These are phyloP conservation scores for Triplophysa rosa DNA, from an alignment of 2,113 vertebrate species.

Conservation along the genomic window DNA sequence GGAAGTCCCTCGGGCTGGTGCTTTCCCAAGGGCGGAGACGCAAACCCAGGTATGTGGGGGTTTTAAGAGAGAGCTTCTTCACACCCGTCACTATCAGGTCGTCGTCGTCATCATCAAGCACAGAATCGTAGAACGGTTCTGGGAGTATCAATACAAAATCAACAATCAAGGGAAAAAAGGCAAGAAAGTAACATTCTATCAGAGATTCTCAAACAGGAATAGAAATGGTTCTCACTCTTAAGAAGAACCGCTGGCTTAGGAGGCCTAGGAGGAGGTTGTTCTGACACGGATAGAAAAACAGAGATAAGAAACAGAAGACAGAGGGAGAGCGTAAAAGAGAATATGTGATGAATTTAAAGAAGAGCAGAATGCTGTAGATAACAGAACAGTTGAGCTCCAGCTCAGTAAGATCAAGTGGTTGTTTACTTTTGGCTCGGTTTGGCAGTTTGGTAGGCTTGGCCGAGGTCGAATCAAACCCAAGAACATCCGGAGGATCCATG, in stretches of 20 bases:
- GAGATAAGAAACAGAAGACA: conserved; percentile 7
- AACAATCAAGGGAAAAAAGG: not conserved
- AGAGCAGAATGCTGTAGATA: not conserved
- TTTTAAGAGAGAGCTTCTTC: conserved; percentile 80
- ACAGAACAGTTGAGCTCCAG: conserved; percentile 4
- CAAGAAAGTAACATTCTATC: conserved; percentile 51
- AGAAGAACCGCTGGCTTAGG: conserved; percentile 88
- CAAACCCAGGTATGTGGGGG: conserved; percentile 75
- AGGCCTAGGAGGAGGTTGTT: conserved; percentile 92
- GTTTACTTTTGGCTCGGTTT: conserved; percentile 90
- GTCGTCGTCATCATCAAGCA: conserved; percentile 84
- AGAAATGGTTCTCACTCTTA: conserved; percentile 84
- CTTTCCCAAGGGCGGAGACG: conserved; percentile 83
- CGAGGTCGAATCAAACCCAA: conserved; percentile 80
- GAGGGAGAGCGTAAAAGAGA: not conserved
- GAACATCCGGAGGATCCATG: conserved; percentile 95
- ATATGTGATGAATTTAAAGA: not conserved
- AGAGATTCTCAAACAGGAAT: conserved; percentile 57
- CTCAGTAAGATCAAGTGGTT: not conserved
- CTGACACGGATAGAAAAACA: conserved; percentile 63
- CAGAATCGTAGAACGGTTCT: conserved; percentile 43
- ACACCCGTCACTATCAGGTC: conserved; percentile 63
- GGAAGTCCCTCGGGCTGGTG: conserved; percentile 25
- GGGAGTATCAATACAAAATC: not conserved
- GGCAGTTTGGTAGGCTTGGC: conserved; percentile 86